phyloP scores from a whole-genome alignment of 2,797 vertebrate genomes.

The Sebastes variabilis region DNA sequence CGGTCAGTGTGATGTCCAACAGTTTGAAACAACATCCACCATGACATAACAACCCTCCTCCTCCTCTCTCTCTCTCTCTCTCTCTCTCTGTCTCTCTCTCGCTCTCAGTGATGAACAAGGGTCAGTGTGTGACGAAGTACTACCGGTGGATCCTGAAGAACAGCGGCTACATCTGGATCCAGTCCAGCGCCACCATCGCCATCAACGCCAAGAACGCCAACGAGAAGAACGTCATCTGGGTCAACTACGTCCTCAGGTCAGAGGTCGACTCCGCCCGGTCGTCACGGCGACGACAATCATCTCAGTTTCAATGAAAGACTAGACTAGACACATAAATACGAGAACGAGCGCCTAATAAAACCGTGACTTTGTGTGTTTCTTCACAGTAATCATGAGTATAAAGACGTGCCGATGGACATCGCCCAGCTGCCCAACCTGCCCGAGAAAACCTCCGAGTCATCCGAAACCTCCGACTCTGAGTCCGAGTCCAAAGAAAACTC shows the following conservation, averaged over 20 bases:
- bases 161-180: conserved; percentile 98
- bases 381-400: conserved; percentile 92
- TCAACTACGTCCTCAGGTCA: conserved; percentile 92
- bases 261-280: neutral
- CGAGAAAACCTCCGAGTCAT: conserved; percentile 96
- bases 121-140: conserved; percentile 98
- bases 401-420: conserved; percentile 96
- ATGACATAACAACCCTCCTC: neutral
- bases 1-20: neutral
- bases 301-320: neutral
- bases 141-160: conserved; percentile 99
- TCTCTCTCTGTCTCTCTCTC: neutral
- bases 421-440: conserved; percentile 95
- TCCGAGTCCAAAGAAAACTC: conserved; percentile 99
- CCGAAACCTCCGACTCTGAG: conserved; percentile 96
- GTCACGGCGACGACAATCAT: neutral
- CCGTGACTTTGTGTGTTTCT: neutral
- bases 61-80: neutral
- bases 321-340: neutral
- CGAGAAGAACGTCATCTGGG: conserved; percentile 99
- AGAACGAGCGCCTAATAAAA: neutral
- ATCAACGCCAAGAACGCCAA: conserved; percentile 98
- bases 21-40: neutral
- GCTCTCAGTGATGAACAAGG: conserved; percentile 94
- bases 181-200: conserved; percentile 97